Evolutionary conservation across 2,797 vertebrate species (phyloP), one percentile per base, ranked within the genome.

Genomic region (Eupleurogrammus muticus): DNA sequence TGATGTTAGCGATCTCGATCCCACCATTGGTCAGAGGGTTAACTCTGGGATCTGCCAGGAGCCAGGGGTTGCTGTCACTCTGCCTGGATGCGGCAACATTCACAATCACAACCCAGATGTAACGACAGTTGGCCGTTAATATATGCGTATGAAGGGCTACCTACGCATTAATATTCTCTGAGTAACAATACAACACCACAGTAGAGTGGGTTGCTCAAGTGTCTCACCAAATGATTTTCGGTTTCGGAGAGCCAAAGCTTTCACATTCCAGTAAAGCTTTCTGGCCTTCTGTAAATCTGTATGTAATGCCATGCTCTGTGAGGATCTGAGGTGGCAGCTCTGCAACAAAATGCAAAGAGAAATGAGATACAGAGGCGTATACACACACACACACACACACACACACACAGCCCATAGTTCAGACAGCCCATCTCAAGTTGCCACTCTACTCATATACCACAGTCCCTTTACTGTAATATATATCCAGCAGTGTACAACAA

Each of bases 221-320:
- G 35, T 60, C 96, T 95, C 88, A 97, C 97, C 97, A 97, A 81
- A 87, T 86, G 47, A 96, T 87, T 12, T 86, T 91, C 52, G 97
- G 96, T 78, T 93, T 92, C 0, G 97, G 97, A 0, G 96, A 96
- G n/a, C 96, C 97, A 55, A 97, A 98, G 71, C 91, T 92, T 49
- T 92, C 91, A 79, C 97, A 98, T 40, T 95, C 90, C 76, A 98
- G 77, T 20, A 84, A 66, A n/a, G 89, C 94, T 0, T 85, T 93
- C 68, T 93, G 92, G 59, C 95, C 95, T 73, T 96, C 95, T 9
- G 93, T 91, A 8, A 91, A 90, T 1, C 72, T 83, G 75, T 97
- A 96, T 0, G 70, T 75, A 16, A 80, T 58, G 3, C 85, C 84
- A n/a, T 95, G 91, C 5, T 91, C 85, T 0, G 94, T 97, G 34